Base-by-base conservation (phyloP, 2,888 invertebrate species). In the Drosophila emarginata region DNA sequence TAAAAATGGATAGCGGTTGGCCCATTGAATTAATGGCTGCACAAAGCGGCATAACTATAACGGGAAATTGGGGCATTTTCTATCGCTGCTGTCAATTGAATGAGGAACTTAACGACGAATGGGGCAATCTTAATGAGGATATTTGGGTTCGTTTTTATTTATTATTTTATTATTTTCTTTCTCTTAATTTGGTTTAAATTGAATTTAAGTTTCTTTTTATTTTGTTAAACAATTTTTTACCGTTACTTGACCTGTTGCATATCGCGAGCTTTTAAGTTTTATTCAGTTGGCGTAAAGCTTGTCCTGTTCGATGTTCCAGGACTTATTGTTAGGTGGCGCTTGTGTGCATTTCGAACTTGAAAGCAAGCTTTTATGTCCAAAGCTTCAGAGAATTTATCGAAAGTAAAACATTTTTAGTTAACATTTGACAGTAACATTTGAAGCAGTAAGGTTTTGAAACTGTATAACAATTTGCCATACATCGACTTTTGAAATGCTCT, bases 91-190 rank as follows among this genome's bases (percentile, higher is more conserved):
- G 81, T 18, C 68, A 79, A 6, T 74, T 91, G 21, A 90, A 91
- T 56, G 62, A 72, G 2, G 89, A 91, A 45, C 57, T 91, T 0
- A 91, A 91, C 67, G 75, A 76, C 2, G 91, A 91, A 66, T 91
- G 91, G 92, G 61, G 66, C 2, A 59, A 77, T 4, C 50, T 91
- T 0, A 87, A 91, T 61, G 58, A 79, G 9, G 90, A 91, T 32
- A 91, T 91, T 76, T 90, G 90, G 91, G 91, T 92, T 72, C 72
- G 91, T 63, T 50, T 26, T 59, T 64, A 51, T 12, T 18, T 32
- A 9, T 72, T 62, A 51, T 70, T 61, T 63, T n/a, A n/a, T 14
- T 21, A 53, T 39, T 52, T 26, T 50, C 58, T 53, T 37, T 51
- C 52, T 54, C 45, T 65, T 53, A 37, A 9, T 23, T 18, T 52